Percentiles rank a stretch among this genome's conserved stretches.
Conservation (phyloP, 2,888 invertebrate species). For the Drosophila pseudotakahashii region DNA sequence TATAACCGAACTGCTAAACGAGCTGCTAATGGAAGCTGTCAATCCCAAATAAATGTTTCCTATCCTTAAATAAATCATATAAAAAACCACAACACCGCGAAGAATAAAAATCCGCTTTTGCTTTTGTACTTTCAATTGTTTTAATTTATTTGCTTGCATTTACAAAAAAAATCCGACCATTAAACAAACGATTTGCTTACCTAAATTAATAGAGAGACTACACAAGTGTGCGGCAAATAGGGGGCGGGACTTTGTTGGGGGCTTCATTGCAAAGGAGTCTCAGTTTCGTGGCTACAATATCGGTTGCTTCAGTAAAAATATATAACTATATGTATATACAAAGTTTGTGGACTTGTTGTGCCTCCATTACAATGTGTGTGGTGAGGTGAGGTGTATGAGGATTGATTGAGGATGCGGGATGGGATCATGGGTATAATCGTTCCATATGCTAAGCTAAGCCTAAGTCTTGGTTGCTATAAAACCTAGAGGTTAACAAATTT, state of each 20-base stretch:
- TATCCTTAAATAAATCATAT: too few relatives aligned
- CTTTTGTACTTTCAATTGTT: slow-evolving; percentile 65
- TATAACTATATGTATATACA: slow-evolving; percentile 31
- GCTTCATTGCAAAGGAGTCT: slow-evolving; percentile 18
- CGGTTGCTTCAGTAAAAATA: slow-evolving; percentile 36
- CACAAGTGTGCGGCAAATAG: slow-evolving; percentile 20
- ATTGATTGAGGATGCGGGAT: neutral
- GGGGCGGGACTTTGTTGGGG: slow-evolving; percentile 1
- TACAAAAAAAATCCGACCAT: slow-evolving; percentile 52
- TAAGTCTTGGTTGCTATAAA: slow-evolving; percentile 58
- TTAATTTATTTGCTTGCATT: slow-evolving; percentile 49
- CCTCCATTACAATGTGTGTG: slow-evolving; percentile 32
- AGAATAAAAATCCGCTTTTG: neutral
- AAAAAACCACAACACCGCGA: too few relatives aligned
- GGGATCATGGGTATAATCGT: slow-evolving; percentile 2
- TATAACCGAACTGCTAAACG: too few relatives aligned
- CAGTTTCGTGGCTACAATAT: slow-evolving; percentile 7
- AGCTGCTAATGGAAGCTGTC: too few relatives aligned
- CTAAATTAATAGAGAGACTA: slow-evolving; percentile 32
- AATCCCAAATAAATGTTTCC: too few relatives aligned
- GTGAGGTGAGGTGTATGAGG: neutral
- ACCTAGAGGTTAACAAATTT: slow-evolving; percentile 55
- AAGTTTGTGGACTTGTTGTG: slow-evolving; percentile 37
- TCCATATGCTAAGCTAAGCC: slow-evolving; percentile 60
- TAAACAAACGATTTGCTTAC: slow-evolving; percentile 55